Percentiles rank a stretch among this genome's conserved stretches.
phyloP scores from a whole-genome alignment of 2,888 invertebrate genomes.

The Drosophila kokeensis region DNA sequence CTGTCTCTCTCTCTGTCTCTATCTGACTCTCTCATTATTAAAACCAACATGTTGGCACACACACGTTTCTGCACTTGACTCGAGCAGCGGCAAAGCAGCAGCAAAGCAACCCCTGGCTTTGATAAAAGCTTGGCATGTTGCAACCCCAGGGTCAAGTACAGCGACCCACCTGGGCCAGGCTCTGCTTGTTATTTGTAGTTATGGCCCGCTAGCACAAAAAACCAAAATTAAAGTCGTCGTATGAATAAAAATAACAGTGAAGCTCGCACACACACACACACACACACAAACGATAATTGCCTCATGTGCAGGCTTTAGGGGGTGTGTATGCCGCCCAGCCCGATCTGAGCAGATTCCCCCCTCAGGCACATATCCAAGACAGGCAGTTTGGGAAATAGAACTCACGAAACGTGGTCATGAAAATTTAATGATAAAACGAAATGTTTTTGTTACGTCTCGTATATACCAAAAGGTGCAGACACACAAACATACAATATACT shows the following conservation, averaged over 20 bases:
- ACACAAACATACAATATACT: slow-evolving; percentile 1
- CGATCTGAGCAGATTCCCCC: slow-evolving; percentile 23
- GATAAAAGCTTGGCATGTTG: slow-evolving; percentile 54
- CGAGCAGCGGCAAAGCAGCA: slow-evolving; percentile 48
- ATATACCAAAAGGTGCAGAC: slow-evolving; percentile 40
- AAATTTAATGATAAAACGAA: slow-evolving; percentile 83
- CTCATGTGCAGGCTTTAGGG: slow-evolving; percentile 52
- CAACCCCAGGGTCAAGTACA: slow-evolving; percentile 74
- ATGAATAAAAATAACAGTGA: slow-evolving; percentile 57
- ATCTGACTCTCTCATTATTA: slow-evolving; percentile 38
- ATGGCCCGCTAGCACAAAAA: slow-evolving; percentile 43
- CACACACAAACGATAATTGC: slow-evolving; percentile 69
- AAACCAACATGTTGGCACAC: slow-evolving; percentile 58
- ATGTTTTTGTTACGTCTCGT: slow-evolving; percentile 71
- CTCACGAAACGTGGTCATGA: slow-evolving; percentile 80
- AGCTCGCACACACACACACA: slow-evolving; percentile 30
- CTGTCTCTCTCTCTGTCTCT: neutral
- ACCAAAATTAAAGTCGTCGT: slow-evolving; percentile 71
- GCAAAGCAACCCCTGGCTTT: slow-evolving; percentile 64
- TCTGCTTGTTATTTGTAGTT: slow-evolving; percentile 37
- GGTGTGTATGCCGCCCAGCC: slow-evolving; percentile 10
- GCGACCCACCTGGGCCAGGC: slow-evolving; percentile 65
- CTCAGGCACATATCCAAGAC: slow-evolving; percentile 37
- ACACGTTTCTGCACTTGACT: slow-evolving; percentile 83
- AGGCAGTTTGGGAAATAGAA: slow-evolving; percentile 35